Base-by-base conservation (phyloP, 1,140 invertebrate genomes). In the Drosophila seguyi region DNA sequence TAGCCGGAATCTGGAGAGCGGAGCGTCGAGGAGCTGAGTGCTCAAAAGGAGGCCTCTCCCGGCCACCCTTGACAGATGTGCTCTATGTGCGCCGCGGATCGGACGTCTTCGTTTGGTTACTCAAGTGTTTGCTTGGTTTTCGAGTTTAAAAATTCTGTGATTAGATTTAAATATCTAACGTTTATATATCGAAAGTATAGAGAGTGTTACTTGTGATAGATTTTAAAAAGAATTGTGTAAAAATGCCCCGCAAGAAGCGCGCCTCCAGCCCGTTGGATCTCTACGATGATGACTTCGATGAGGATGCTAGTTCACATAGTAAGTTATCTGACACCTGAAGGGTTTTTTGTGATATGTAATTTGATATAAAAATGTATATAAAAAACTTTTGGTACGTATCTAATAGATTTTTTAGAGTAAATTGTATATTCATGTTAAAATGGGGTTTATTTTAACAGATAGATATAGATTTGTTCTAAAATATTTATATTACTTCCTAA, bases 161-260 rank as follows among this genome's bases (percentile, higher is more conserved):
- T 45, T 69, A 11, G 4, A 22, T 29, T 41, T 25, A 0, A 38
- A 68, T 39, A 25, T 34, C 22, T n/a, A 45, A 41, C 25, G 41
- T 27, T 42, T 47, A 41, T 20, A 41, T 53, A 11, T 4, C 3
- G 27, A 47, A 56, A 18, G 31, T 48, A 34, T n/a, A 10, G 16
- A 34, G 13, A 72, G 42, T 71, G 42, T 31, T 57, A 47, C 1
- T 57, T 47, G 34, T 71, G 65, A 69, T 47, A 34, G 11, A n/a
- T 22, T 36, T 6, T 0, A 4, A 25, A 42, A 0, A 22, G n/a
- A 2, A 20, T 25, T 29, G 36, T 56, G 39, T 18, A 31, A 39
- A 45, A 93, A 92, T 92, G 91, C 91, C 91, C 52, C 84, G 90
- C 25, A 90, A 76, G 69, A 92, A 92, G 71, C 81, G 91, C 13